These are phyloP conservation scores for Silurus lanzhouensis DNA, from an alignment of 2,797 vertebrate genomes.

Conservation along the genomic window DNA sequence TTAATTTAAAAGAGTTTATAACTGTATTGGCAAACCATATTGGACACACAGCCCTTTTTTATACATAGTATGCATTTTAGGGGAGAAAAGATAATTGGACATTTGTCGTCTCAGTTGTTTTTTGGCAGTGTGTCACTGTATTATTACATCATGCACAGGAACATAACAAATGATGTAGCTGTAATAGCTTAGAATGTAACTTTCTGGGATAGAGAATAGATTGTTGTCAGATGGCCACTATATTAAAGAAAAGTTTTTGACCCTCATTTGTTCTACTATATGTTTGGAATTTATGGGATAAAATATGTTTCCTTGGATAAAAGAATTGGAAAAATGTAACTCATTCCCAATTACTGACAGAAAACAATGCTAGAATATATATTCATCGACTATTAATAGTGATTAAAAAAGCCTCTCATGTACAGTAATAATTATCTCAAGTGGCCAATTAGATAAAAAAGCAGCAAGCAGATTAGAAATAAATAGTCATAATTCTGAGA, in stretches of 20 bases:
- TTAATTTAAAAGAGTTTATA: background rate
- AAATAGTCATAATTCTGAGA: background rate
- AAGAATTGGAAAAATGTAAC: background rate
- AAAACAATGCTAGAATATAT: background rate
- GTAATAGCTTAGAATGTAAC: background rate
- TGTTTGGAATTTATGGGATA: background rate
- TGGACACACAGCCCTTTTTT: background rate
- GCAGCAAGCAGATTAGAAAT: background rate
- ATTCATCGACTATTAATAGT: background rate
- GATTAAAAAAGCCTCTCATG: background rate
- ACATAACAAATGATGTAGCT: background rate
- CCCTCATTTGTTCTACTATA: too few relatives aligned
- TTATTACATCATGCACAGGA: slow-evolving; percentile 12
- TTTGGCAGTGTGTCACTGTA: slow-evolving; percentile 2
- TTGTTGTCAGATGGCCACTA: background rate
- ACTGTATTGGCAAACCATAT: background rate
- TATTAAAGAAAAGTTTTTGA: background rate
- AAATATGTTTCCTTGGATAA: background rate
- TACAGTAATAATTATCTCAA: background rate
- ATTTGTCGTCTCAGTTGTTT: slow-evolving; percentile 9
- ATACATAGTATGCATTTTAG: background rate
- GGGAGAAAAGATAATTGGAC: slow-evolving; percentile 7
- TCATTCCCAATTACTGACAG: background rate
- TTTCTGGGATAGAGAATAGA: slow-evolving; percentile 12
- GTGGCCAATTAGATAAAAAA: background rate